phyloP scores from a whole-genome alignment of 2,113 vertebrate species.

The Oreochromis aureus region DNA sequence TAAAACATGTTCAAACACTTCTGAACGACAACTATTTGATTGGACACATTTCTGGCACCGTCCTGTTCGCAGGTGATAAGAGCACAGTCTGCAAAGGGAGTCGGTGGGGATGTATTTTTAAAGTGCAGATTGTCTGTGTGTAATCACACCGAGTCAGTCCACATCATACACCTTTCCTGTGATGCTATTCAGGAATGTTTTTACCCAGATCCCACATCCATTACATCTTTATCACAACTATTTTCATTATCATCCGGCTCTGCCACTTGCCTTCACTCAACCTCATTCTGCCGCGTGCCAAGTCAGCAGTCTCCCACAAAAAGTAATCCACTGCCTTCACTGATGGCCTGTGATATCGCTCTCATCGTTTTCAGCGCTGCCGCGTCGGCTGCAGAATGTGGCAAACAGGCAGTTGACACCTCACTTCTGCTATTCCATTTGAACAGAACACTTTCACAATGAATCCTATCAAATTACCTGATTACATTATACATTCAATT shows the following conservation, averaged over 20 bases:
- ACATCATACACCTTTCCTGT: conserved; percentile 8
- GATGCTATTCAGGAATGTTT: conserved; percentile 53
- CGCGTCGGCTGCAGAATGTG: not conserved
- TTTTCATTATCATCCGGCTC: conserved; percentile 61
- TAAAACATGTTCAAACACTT: conserved; percentile 61
- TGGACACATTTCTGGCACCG: conserved; percentile 45
- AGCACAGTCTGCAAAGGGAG: not conserved
- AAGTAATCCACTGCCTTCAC: conserved; percentile 56
- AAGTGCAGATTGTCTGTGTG: conserved; percentile 39
- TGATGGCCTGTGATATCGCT: conserved; percentile 60
- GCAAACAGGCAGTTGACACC: conserved; percentile 50
- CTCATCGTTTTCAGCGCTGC: conserved; percentile 36
- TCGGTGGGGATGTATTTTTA: conserved; percentile 24
- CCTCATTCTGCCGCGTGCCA: conserved; percentile 46
- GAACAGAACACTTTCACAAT: conserved; percentile 1
- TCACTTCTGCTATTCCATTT: conserved; percentile 34
- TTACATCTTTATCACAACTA: conserved; percentile 67
- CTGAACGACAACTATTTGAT: conserved; percentile 53
- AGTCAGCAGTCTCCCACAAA: conserved; percentile 59
- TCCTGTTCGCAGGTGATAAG: conserved; percentile 63
- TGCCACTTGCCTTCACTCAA: conserved; percentile 57
- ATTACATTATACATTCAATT: conserved; percentile 30
- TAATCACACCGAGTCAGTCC: conserved; percentile 41
- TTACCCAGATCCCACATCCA: conserved; percentile 42
- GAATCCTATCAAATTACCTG: conserved; percentile 33